Percentiles rank a stretch among this genome's conserved stretches.
Evolutionary conservation across 2,797 vertebrate genomes (phyloP).

Genomic region (Schizopygopsis malacanthus): DNA sequence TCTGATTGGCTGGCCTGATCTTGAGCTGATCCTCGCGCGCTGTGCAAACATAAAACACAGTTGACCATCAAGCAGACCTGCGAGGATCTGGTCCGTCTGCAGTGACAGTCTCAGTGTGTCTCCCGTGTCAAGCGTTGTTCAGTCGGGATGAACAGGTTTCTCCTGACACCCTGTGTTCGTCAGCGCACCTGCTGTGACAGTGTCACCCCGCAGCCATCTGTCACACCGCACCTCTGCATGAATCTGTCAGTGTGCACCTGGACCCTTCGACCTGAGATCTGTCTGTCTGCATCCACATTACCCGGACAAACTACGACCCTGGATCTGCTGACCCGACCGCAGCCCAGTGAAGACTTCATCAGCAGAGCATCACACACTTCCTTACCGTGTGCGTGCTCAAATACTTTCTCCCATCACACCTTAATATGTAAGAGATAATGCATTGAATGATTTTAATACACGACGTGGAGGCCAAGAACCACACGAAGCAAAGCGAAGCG

Average conservation of each 20-base stretch:
- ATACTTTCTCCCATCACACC: no score
- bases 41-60: background rate
- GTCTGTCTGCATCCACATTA: constrained; percentile 57
- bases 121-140: constrained; percentile 33
- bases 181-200: constrained; percentile 53
- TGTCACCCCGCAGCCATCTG: constrained; percentile 51
- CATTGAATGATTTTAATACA: no score
- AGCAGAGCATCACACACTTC: background rate
- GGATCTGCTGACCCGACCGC: constrained; percentile 37
- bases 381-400: background rate
- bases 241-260: constrained; percentile 50
- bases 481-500: no score
- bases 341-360: background rate
- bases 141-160: constrained; percentile 39
- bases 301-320: constrained; percentile 49
- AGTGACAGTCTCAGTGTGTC: constrained; percentile 26
- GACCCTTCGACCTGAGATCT: constrained; percentile 51
- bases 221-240: constrained; percentile 42
- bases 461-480: no score
- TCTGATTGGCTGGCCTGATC: background rate
- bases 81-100: background rate
- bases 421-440: background rate
- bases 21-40: background rate
- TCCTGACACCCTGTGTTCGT: constrained; percentile 54
- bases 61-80: constrained; percentile 1